Base-by-base conservation (phyloP, 2,797 vertebrate species). In the Salarias fasciatus region DNA sequence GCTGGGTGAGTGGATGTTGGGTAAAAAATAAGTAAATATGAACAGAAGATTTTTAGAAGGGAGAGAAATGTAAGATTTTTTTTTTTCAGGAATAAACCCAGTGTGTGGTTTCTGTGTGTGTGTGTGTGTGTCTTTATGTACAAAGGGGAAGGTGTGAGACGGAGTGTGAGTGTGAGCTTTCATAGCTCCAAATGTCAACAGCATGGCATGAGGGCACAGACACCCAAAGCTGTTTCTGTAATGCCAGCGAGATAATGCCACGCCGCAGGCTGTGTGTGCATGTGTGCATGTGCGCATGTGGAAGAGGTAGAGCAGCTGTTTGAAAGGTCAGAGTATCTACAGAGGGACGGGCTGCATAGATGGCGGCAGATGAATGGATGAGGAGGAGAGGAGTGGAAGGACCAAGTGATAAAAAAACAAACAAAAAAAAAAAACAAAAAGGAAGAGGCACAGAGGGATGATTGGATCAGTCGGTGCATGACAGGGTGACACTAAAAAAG, bases 161-260 rank as follows among this genome's bases (percentile, higher is more conserved):
- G 33, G 41, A 40, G n/a, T 33, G 53, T 24, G 37, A 10, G 0
- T 37, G 30, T n/a, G 18, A 14, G 60, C 41, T 65, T 65, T 66
- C 47, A 61, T 31, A 73, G 74, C 76, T 82, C 62, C 62, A 87
- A 87, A 85, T 83, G 85, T 86, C 83, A 81, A 72, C 69, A 74
- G 69, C 72, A 36, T 82, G 74, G 69, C 80, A 76, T 58, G 60
- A 80, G 76, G 72, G 72, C 72, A 65, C 33, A 67, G 70, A 72
- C 73, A 65, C 53, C 72, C 68, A 75, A 68, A 82, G 72, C 65
- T 70, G 72, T 75, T 82, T 80, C 53, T 69, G 60, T 82, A 75
- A 81, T 79, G 72, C 69, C 70, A 72, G 72, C 2, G 15, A 77
- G 60, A 75, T 68, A 69, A 77, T 74, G 62, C 70, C 68, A 70